Evolutionary conservation across 2,797 vertebrate species (phyloP).

Genomic region (Acanthurus leucopareius): DNA sequence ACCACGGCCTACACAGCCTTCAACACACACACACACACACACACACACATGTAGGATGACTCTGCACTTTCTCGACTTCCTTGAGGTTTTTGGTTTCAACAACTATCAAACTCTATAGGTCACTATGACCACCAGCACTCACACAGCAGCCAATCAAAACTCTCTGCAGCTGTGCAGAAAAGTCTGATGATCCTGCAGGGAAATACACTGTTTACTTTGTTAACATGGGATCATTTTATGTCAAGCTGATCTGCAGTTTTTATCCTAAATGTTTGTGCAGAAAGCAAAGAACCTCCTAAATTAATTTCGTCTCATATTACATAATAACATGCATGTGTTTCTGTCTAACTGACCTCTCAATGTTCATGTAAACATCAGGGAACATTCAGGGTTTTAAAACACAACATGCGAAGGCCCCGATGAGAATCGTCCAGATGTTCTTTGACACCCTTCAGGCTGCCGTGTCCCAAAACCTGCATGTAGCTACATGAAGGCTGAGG

Average conservation of each 20-base stretch:
- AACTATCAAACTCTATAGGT: slow-evolving; percentile 50
- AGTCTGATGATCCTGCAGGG: neutral
- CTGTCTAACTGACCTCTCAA: neutral
- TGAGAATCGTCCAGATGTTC: slow-evolving; percentile 46
- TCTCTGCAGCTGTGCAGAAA: neutral
- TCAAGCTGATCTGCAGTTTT: neutral
- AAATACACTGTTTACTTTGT: neutral
- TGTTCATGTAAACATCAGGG: neutral
- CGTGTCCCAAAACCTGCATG: slow-evolving; percentile 11
- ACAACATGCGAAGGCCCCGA: neutral
- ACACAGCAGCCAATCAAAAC: slow-evolving; percentile 56
- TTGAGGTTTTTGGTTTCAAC: slow-evolving; percentile 38
- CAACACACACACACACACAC: slow-evolving; percentile 9
- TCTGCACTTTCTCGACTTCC: slow-evolving; percentile 20
- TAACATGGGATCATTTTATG: too few species aligned
- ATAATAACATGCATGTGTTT: neutral
- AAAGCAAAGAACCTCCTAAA: neutral
- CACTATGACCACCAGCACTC: slow-evolving; percentile 20
- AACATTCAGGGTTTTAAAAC: neutral
- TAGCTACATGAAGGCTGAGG: slow-evolving; percentile 37
- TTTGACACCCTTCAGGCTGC: slow-evolving; percentile 20
- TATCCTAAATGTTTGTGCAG: neutral
- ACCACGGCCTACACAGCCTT: neutral
- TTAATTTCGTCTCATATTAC: too few species aligned
- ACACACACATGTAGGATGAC: slow-evolving; percentile 23